phyloP scores from a whole-genome alignment of 2,888 invertebrate genomes.

The Deilephila elpenor region DNA sequence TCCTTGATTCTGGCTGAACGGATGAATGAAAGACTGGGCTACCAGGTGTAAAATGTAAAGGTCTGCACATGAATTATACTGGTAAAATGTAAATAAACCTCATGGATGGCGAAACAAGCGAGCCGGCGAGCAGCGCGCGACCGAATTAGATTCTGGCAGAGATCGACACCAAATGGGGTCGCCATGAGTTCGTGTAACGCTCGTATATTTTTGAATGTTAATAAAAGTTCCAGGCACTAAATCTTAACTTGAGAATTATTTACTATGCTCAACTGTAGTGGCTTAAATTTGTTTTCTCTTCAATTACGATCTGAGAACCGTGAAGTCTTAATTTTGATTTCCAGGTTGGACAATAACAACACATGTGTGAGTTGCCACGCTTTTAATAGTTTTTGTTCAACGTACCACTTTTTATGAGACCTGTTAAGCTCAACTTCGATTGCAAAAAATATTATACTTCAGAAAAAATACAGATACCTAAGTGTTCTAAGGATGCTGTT shows the following conservation, averaged over 20 bases:
- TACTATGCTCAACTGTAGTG: no score
- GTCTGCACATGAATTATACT: slow-evolving; percentile 25
- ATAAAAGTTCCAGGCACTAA: not conserved
- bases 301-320: no score
- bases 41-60: slow-evolving; percentile 6
- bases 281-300: no score
- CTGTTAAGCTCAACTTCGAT: no score
- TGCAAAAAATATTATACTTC: no score
- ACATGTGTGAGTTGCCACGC: no score
- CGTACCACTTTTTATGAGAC: no score
- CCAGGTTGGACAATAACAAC: no score
- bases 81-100: slow-evolving; percentile 49
- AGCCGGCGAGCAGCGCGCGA: slow-evolving; percentile 48
- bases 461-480: no score
- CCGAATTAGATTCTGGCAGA: slow-evolving; percentile 75
- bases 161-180: slow-evolving; percentile 50
- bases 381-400: no score
- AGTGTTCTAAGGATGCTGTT: no score
- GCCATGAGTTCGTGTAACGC: slow-evolving; percentile 35
- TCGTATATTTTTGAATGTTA: not conserved
- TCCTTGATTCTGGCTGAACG: not conserved
- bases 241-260: not conserved
- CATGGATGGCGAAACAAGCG: slow-evolving; percentile 62
- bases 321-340: no score
- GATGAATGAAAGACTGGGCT: not conserved